Evolutionary conservation across 2,113 vertebrate genomes (phyloP), one percentile per base, ranked within the genome.

Genomic region (Melozone crissalis): DNA sequence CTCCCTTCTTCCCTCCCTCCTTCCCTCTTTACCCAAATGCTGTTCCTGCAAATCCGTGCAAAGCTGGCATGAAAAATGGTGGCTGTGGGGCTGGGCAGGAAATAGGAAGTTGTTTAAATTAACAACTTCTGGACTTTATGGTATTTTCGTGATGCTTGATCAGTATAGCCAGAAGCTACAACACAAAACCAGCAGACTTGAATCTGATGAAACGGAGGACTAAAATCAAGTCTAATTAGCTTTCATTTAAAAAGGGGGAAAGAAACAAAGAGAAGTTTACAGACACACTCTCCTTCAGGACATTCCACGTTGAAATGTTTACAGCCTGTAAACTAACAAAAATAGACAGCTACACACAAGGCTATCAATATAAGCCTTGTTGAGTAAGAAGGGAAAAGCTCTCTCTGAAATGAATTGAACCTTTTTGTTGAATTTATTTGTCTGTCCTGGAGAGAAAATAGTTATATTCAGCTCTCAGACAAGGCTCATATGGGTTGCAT

Each of bases 21-120:
- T 2, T 31, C 7, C 18, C 13, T 15, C 17, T 57, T 57, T 28
- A 22, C 93, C 30, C 15, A 77, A 81, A 28, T 41, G 4, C 18
- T 57, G 6, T 49, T 68, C 31, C 76, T 90, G 91, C 91, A 82
- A 89, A 59, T 67, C 21, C 55, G 21, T 75, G 30, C 74, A 79
- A 82, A 86, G 89, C 61, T 54, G 58, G 15, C 6, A n/a, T 54
- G 44, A 90, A 77, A 81, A 59, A 15, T 68, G 27, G n/a, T 43
- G 19, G 11, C 27, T 14, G 43, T 77, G 20, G 27, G 51, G 57
- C 65, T 52, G 44, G 82, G 44, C 26, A 80, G 63, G 49, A 92
- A 87, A 71, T 8, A 82, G 47, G 41, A 58, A 74, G 44, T 91
- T 96, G 43, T 44, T 91, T 95, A 91, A 76, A 27, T 90, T 86